These are phyloP conservation scores for Coregonus clupeaformis DNA, from an alignment of 2,113 vertebrate species.

Conservation along the genomic window DNA sequence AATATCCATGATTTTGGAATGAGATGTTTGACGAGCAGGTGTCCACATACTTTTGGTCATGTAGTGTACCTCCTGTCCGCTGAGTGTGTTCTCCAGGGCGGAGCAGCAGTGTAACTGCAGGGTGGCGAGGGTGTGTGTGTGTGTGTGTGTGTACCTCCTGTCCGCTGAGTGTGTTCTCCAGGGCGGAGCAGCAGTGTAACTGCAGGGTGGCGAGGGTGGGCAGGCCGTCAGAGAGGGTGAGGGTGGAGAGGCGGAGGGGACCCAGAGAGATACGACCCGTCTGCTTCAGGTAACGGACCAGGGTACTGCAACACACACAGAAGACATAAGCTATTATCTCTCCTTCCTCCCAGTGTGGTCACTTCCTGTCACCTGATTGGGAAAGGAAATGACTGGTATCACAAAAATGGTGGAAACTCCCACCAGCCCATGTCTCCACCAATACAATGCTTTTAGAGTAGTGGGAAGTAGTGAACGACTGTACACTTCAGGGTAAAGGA, in stretches of 20 bases:
- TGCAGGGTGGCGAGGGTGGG: constrained; percentile 89
- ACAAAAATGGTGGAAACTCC: too few species aligned
- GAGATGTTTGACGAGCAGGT: too few species aligned
- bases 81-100: constrained; percentile 87
- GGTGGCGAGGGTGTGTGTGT: constrained; percentile 58
- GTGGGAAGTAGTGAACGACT: too few species aligned
- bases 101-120: constrained; percentile 90
- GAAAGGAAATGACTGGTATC: too few species aligned
- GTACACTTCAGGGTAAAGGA: too few species aligned
- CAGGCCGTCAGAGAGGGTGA: constrained; percentile 84
- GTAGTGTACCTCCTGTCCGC: constrained; percentile 69
- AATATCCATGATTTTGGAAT: too few species aligned
- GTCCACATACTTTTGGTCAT: too few species aligned
- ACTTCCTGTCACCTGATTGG: too few species aligned
- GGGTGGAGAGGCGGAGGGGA: constrained; percentile 87
- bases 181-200: constrained; percentile 85
- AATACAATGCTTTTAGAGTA: too few species aligned
- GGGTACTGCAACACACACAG: constrained; percentile 63
- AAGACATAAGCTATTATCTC: background rate
- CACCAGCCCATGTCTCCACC: too few species aligned
- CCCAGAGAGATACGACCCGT: constrained; percentile 90
- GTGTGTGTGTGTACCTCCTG: constrained; percentile 55
- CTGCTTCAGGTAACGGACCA: constrained; percentile 93
- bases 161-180: constrained; percentile 88
- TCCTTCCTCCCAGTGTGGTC: too few species aligned